Conservation (phyloP, 2,888 invertebrate genomes). For the Cryptosula pallasiana region DNA sequence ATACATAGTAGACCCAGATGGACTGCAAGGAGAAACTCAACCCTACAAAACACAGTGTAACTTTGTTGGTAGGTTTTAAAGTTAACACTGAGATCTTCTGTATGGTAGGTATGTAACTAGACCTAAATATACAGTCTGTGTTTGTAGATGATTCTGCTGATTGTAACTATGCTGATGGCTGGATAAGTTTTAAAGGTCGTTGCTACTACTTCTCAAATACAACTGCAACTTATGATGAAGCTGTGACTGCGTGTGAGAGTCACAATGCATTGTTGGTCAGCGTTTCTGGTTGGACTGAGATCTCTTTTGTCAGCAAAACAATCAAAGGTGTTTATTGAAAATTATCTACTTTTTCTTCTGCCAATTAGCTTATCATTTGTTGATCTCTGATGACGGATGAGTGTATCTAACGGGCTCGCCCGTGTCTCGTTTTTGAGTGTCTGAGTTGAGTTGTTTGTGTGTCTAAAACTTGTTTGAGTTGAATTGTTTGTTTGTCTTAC, state of each 20-base stretch:
- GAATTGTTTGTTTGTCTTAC: no score
- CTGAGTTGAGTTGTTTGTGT: no score
- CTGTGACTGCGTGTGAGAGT: not conserved
- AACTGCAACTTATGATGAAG: not conserved
- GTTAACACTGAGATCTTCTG: not conserved
- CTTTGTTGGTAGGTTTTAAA: not conserved
- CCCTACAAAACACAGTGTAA: not conserved
- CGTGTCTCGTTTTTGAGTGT: no score
- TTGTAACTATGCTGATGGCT: slow-evolving; percentile 1
- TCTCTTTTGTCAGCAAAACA: not conserved
- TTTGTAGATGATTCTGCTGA: not conserved
- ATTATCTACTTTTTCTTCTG: no score
- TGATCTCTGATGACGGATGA: no score
- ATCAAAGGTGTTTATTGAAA: not conserved
- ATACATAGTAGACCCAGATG: slow-evolving; percentile 9
- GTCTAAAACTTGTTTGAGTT: no score
- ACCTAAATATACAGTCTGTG: not conserved
- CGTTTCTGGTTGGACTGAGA: not conserved
- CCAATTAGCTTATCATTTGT: no score
- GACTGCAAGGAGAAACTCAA: not conserved
- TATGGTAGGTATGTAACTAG: not conserved
- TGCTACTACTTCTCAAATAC: not conserved
- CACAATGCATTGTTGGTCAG: not conserved
- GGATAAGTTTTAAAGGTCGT: slow-evolving; percentile 10
- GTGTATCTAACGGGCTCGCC: no score